phyloP scores from a whole-genome alignment of 2,113 vertebrate genomes.

The Orthonyx spaldingii region DNA sequence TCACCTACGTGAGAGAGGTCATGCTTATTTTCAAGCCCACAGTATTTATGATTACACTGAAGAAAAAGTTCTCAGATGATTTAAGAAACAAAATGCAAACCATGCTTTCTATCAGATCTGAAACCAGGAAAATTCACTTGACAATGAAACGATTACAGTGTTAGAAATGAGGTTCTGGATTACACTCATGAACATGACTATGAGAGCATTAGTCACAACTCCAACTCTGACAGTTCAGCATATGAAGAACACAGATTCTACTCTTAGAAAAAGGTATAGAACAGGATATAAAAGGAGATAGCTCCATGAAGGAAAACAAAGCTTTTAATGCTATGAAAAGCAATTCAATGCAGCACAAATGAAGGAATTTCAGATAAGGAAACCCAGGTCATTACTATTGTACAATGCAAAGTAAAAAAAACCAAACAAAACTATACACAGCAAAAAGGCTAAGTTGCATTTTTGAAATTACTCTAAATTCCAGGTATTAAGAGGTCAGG shows the following conservation, averaged over 20 bases:
- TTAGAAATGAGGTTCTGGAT: background rate
- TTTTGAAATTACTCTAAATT: background rate
- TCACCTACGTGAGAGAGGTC: slow-evolving; percentile 62
- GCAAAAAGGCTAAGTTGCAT: background rate
- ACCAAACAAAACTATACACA: background rate
- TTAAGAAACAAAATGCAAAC: background rate
- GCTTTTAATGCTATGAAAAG: background rate
- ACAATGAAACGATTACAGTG: background rate
- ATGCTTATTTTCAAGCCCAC: background rate
- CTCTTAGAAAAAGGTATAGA: background rate
- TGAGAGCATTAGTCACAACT: background rate
- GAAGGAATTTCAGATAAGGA: background rate
- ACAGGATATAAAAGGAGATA: background rate
- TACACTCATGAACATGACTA: background rate
- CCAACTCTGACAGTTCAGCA: background rate
- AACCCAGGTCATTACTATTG: background rate
- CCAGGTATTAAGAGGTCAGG: background rate
- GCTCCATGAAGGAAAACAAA: background rate
- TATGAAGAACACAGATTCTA: background rate
- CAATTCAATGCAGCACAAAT: background rate
- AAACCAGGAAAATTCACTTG: background rate
- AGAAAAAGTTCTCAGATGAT: background rate
- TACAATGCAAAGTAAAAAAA: background rate
- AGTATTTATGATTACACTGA: background rate
- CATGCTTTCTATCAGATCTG: background rate